These are phyloP conservation scores for Nebria brevicollis DNA, from an alignment of 2,888 invertebrate species.

Conservation along the genomic window DNA sequence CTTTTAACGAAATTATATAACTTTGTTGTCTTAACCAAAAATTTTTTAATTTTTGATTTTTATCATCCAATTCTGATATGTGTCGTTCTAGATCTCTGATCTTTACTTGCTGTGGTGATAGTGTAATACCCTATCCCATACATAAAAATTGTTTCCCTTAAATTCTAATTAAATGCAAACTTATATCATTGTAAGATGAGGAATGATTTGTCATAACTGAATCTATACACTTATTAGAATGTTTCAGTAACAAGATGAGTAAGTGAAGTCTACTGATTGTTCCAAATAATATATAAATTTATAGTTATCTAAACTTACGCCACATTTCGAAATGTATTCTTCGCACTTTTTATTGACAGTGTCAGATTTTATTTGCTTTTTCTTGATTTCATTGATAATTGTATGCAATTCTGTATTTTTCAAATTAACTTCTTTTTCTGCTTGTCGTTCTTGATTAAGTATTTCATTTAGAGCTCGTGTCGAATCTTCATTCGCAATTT, in stretches of 20 bases:
- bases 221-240: no score
- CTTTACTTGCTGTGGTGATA: constrained; percentile 70
- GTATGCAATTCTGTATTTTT: constrained; percentile 63
- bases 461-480: constrained; percentile 59
- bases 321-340: constrained; percentile 63
- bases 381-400: constrained; percentile 61
- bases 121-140: constrained; percentile 57
- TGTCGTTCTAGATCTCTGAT: constrained; percentile 73
- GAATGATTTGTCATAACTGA: no score
- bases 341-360: constrained; percentile 67
- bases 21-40: constrained; percentile 83
- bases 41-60: constrained; percentile 73
- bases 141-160: no score
- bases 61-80: constrained; percentile 70
- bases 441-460: constrained; percentile 57
- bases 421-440: constrained; percentile 63
- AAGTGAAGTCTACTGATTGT: no score
- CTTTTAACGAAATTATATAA: constrained; percentile 74
- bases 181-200: no score
- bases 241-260: no score
- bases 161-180: constrained; percentile 9
- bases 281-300: no score
- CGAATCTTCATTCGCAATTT: constrained; percentile 54
- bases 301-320: constrained; percentile 58
- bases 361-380: constrained; percentile 66